phyloP scores from a whole-genome alignment of 2,888 invertebrate genomes.

The Rambutsinella grinnellia region DNA sequence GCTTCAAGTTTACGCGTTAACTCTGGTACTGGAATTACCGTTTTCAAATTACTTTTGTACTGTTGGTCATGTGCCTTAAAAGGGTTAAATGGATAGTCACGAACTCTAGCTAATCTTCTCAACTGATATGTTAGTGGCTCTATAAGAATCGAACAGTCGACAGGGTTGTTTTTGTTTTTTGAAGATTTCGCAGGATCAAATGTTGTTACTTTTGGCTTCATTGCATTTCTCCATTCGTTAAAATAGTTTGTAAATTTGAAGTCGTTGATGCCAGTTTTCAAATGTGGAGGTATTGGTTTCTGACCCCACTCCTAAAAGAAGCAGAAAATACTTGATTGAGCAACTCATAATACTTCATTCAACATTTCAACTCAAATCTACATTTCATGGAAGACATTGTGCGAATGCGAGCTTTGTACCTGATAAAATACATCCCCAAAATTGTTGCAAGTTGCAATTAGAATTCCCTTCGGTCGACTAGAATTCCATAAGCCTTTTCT shows the following conservation, averaged over 20 bases:
- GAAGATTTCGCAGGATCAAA: constrained; percentile 1
- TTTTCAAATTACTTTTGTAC: background rate
- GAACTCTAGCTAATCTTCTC: constrained; percentile 24
- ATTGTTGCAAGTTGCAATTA: constrained; percentile 51
- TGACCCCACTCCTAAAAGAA: constrained; percentile 63
- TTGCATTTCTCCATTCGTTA: constrained; percentile 44
- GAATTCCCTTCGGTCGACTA: constrained; percentile 34
- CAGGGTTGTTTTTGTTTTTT: constrained; percentile 4
- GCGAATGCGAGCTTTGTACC: constrained; percentile 32
- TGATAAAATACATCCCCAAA: constrained; percentile 65
- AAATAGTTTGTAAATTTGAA: constrained; percentile 24
- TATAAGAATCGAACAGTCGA: constrained; percentile 46
- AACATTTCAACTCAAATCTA: background rate
- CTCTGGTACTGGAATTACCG: constrained; percentile 6
- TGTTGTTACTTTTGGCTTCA: constrained; percentile 15
- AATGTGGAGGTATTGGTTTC: constrained; percentile 27
- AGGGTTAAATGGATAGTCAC: constrained; percentile 32
- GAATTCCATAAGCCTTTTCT: background rate
- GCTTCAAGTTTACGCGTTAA: constrained; percentile 3
- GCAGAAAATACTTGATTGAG: too few relatives aligned
- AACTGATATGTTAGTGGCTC: constrained; percentile 38
- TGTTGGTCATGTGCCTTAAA: constrained; percentile 23
- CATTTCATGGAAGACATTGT: background rate
- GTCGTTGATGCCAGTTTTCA: constrained; percentile 18
- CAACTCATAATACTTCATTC: background rate